Percentiles rank a stretch among this genome's conserved stretches.
phyloP scores from a whole-genome alignment of 2,797 vertebrate species.

The Rachycentron canadum region DNA sequence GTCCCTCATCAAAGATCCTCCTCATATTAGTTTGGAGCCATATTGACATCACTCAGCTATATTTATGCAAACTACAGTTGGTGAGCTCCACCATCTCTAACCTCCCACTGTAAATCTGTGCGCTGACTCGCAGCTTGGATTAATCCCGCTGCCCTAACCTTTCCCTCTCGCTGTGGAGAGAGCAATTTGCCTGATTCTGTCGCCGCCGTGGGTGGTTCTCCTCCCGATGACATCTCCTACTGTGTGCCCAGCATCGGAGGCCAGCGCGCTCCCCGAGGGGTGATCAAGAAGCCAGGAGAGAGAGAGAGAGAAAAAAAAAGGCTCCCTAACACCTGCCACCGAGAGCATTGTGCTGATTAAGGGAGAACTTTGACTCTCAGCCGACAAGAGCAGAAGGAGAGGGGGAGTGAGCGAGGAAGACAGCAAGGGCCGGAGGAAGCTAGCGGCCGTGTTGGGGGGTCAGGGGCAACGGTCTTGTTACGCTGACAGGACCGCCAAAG shows the following conservation, averaged over 20 bases:
- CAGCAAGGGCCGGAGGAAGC: slow-evolving; percentile 46
- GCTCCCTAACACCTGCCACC: slow-evolving; percentile 81
- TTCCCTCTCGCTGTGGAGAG: slow-evolving; percentile 71
- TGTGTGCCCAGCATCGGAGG: slow-evolving; percentile 69
- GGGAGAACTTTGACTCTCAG: slow-evolving; percentile 78
- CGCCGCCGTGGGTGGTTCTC: slow-evolving; percentile 73
- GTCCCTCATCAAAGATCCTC: not conserved
- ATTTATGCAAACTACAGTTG: slow-evolving; percentile 32
- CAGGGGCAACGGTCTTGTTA: slow-evolving; percentile 61
- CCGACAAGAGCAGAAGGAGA: slow-evolving; percentile 70
- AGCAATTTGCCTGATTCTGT: slow-evolving; percentile 86
- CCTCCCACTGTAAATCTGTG: slow-evolving; percentile 39
- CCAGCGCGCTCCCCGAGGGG: slow-evolving; percentile 71
- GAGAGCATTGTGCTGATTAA: slow-evolving; percentile 84
- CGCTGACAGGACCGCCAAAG: slow-evolving; percentile 63
- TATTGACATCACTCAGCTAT: slow-evolving; percentile 14
- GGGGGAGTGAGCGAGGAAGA: slow-evolving; percentile 55
- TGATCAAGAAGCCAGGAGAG: slow-evolving; percentile 72
- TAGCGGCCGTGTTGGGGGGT: slow-evolving; percentile 47
- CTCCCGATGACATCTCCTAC: slow-evolving; percentile 78
- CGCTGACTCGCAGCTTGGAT: slow-evolving; percentile 36
- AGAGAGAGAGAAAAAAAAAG: slow-evolving; percentile 54
- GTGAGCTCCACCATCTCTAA: slow-evolving; percentile 28
- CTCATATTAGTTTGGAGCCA: slow-evolving; percentile 2
- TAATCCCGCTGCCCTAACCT: slow-evolving; percentile 67